A percentile compares a stretch with the other conserved stretches of the same genome.
These are phyloP conservation scores for Oxygymnocypris stewartii DNA, from an alignment of 2,113 vertebrate genomes.

Conservation along the genomic window DNA sequence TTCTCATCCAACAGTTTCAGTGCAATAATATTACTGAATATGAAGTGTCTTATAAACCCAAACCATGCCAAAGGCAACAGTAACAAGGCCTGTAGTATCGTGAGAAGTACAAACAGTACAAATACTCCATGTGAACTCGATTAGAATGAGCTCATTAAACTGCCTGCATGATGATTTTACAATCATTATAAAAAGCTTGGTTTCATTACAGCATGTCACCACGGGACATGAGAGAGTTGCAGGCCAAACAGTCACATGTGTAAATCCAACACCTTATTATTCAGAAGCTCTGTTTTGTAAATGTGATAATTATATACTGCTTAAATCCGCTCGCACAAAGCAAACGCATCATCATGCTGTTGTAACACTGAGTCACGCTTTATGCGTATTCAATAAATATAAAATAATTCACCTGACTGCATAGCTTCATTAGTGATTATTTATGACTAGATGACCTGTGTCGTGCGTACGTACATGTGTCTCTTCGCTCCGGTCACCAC, in stretches of 20 bases:
- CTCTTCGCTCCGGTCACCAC: conserved; percentile 56
- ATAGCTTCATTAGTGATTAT: conserved; percentile 21
- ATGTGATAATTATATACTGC: conserved; percentile 81
- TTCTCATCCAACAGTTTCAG: not conserved
- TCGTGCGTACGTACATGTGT: conserved; percentile 11
- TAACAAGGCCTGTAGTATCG: not conserved
- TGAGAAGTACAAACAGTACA: not conserved
- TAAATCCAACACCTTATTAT: conserved; percentile 68
- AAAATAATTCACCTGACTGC: conserved; percentile 36
- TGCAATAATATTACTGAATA: not conserved
- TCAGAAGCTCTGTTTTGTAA: conserved; percentile 75
- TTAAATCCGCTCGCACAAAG: conserved; percentile 62
- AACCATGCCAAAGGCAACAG: not conserved
- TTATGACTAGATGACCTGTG: conserved; percentile 19
- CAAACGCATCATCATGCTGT: conserved; percentile 57
- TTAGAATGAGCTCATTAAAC: not conserved
- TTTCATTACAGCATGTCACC: too few species aligned
- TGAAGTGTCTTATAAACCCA: not conserved
- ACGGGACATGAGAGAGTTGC: not conserved
- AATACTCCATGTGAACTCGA: not conserved
- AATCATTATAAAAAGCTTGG: not conserved
- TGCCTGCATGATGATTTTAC: not conserved
- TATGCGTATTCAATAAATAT: not conserved
- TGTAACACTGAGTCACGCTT: conserved; percentile 33
- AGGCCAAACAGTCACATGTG: conserved; percentile 50